Evolutionary conservation across 2,113 vertebrate genomes (phyloP).

Genomic region (Muntiacus reevesi): DNA sequence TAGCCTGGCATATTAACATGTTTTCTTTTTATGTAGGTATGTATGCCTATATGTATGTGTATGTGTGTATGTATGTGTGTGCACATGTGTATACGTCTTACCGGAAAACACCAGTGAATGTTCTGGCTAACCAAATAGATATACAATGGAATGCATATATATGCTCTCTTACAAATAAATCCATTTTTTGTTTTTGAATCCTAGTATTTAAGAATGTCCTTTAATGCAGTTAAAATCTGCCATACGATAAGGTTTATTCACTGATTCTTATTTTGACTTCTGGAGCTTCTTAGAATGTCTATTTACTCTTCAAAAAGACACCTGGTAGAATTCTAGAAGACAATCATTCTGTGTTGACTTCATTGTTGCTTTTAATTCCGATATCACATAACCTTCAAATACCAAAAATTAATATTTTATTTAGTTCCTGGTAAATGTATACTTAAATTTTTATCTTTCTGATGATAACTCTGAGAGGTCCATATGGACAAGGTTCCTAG

Average conservation of each 20-base stretch:
- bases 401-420: not conserved
- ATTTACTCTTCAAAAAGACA: not conserved
- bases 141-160: not conserved
- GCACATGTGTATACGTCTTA: not conserved
- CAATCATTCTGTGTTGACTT: not conserved
- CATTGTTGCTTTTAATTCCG: not conserved
- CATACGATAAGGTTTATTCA: not conserved
- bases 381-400: not conserved
- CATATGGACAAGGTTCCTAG: not conserved
- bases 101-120: not conserved
- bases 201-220: not conserved
- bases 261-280: not conserved
- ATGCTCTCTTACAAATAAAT: not conserved
- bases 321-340: not conserved
- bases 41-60: not conserved
- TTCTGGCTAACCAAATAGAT: not conserved
- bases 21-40: not conserved
- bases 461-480: not conserved
- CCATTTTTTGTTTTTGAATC: not conserved
- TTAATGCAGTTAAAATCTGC: not conserved
- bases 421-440: not conserved
- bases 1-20: not conserved
- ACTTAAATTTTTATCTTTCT: not conserved
- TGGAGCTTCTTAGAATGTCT: not conserved
- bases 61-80: not conserved